Base-by-base conservation (phyloP, 2,797 vertebrate species). In the Somateria mollissima region DNA sequence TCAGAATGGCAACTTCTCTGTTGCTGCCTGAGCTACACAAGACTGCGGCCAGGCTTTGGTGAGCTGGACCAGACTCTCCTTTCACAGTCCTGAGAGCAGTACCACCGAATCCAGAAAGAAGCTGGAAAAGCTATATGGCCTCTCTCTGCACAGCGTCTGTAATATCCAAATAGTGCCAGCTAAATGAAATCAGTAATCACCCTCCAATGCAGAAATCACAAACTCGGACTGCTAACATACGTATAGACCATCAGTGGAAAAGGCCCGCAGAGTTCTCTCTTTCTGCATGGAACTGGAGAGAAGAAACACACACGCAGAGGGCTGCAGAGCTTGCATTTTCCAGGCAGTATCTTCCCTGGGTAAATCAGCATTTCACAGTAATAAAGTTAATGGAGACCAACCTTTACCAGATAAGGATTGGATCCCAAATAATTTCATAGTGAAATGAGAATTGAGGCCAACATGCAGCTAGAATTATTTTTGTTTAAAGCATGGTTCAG, bases 241-340 rank as follows among this genome's bases (percentile, higher is more conserved):
- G 32, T 10, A 36, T 6, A 77, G 61, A 39, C 10, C 56, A n/a
- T 32, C 34, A 8, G 47, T 70, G 41, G n/a, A 11, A 30, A 75
- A 45, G 20, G 36, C 3, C 47, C 30, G 34, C 43, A 7, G 20
- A 45, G 17, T 20, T 12, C 71, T 64, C 84, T 30, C 54, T 34
- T 56, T 58, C 30, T 74, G 11, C 9, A 2, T 13, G 37, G 51
- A 69, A 69, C 65, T 1, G 2, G 1, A 16, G 60, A 80, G 64
- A 73, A 73, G 3, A 62, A 65, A 49, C 27, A 7, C 13, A 17
- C 17, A 10, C 0, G 6, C 5, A 41, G 19, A 49, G 0, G 0
- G 1, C 2, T n/a, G 20, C 34, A 56, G 73, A 37, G 49, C 2
- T 67, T 39, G 75, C 41, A 8, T 3, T 69, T 54, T 14, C n/a